phyloP scores from a whole-genome alignment of 2,888 invertebrate genomes.

The Isotomurus palustris region DNA sequence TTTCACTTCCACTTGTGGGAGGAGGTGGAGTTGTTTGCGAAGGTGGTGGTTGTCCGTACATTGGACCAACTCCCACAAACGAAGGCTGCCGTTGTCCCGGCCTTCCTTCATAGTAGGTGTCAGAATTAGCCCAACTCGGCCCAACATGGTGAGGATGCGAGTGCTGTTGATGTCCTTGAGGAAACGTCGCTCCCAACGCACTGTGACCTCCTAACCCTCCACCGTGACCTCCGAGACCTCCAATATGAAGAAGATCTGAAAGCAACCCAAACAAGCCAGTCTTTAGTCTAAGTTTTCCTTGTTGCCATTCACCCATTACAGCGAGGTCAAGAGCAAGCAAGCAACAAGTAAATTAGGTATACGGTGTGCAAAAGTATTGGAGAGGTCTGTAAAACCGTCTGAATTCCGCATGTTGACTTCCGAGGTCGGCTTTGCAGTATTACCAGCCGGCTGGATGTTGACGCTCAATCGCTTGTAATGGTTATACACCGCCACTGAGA shows the following conservation, averaged over 20 bases:
- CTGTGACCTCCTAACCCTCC: constrained; percentile 68
- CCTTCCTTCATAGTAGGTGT: constrained; percentile 45
- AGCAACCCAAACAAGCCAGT: too few relatives aligned
- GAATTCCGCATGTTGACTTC: constrained; percentile 38
- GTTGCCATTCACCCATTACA: not conserved
- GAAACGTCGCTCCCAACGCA: constrained; percentile 57
- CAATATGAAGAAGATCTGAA: constrained; percentile 79
- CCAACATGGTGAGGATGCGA: constrained; percentile 39
- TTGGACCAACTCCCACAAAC: constrained; percentile 30
- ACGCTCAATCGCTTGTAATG: constrained; percentile 97
- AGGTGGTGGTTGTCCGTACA: constrained; percentile 24
- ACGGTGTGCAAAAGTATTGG: constrained; percentile 43
- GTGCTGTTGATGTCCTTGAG: constrained; percentile 41
- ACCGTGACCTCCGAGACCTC: constrained; percentile 73
- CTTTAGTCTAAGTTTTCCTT: not conserved
- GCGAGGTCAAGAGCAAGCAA: constrained; percentile 3
- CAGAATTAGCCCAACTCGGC: constrained; percentile 45
- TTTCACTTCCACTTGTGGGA: constrained; percentile 60
- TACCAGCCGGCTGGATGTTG: constrained; percentile 69
- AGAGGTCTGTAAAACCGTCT: constrained; percentile 44
- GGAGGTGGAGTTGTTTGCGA: constrained; percentile 17
- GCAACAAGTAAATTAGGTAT: constrained; percentile 13
- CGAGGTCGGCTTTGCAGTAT: constrained; percentile 25
- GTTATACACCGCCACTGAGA: constrained; percentile 97
- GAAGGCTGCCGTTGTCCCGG: constrained; percentile 28